A percentile compares a stretch with the other conserved stretches of the same genome.
Conservation (phyloP, 2,888 invertebrate genomes). For the Dysmachus trigonus region DNA sequence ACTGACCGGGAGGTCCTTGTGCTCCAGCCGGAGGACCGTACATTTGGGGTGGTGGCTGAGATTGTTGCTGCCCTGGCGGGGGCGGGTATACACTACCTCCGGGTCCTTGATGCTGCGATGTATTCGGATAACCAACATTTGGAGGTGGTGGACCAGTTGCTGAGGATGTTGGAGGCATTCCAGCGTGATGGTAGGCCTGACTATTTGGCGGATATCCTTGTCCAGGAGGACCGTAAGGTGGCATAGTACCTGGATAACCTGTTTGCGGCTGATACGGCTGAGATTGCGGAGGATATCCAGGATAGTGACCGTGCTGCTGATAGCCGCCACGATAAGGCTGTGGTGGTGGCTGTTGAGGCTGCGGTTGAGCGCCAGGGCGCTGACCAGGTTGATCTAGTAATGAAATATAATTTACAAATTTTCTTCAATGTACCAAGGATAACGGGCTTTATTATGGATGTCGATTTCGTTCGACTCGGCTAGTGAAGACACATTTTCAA, state of each 20-base stretch:
- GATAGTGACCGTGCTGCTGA: conserved; percentile 68
- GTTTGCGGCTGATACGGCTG: conserved; percentile 69
- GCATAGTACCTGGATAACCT: conserved; percentile 66
- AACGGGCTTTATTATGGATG: too few species aligned
- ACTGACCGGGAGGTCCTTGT: conserved; percentile 65
- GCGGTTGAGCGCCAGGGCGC: conserved; percentile 67
- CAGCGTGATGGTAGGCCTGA: conserved; percentile 68
- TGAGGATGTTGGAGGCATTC: conserved; percentile 62
- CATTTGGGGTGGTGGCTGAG: conserved; percentile 63
- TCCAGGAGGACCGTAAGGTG: conserved; percentile 60
- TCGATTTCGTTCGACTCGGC: too few species aligned
- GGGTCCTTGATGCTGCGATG: conserved; percentile 65
- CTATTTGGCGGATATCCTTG: conserved; percentile 70
- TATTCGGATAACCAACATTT: conserved; percentile 65
- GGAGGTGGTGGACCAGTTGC: conserved; percentile 62
- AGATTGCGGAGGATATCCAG: conserved; percentile 67
- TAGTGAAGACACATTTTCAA: too few species aligned
- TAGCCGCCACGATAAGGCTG: conserved; percentile 68
- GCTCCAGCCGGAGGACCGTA: conserved; percentile 62
- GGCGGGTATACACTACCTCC: conserved; percentile 66
- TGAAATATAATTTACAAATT: conserved; percentile 9
- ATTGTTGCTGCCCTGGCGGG: conserved; percentile 60
- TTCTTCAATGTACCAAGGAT: too few species aligned
- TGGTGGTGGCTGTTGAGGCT: conserved; percentile 68
- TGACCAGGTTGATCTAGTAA: conserved; percentile 67